Percentiles rank a stretch among this genome's conserved stretches.
These are phyloP conservation scores for Andrena marginata DNA, from an alignment of 2,888 invertebrate genomes.

Conservation along the genomic window DNA sequence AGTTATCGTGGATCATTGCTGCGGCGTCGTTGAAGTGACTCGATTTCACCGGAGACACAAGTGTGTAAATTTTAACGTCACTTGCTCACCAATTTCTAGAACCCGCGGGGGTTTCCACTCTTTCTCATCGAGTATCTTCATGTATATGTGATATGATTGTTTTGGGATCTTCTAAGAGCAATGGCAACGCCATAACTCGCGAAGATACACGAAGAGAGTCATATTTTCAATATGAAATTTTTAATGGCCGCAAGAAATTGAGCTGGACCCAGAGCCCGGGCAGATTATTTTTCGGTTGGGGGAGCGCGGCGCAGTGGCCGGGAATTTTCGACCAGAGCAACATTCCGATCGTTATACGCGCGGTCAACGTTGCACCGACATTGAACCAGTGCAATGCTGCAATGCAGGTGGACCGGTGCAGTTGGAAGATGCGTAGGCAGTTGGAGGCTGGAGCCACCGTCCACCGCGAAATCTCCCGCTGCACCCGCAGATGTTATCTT, in stretches of 20 bases:
- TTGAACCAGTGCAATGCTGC: constrained; percentile 65
- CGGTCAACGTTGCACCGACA: constrained; percentile 58
- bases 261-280: no score
- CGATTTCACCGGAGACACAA: neutral
- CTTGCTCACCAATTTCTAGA: neutral
- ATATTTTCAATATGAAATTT: neutral
- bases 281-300: neutral
- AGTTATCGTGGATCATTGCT: constrained; percentile 5
- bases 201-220: no score
- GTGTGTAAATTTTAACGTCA: neutral
- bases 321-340: constrained; percentile 46
- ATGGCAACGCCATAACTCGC: no score
- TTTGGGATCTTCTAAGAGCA: no score
- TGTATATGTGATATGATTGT: no score
- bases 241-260: neutral
- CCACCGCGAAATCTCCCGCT: constrained; percentile 64
- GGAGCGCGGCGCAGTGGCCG: neutral
- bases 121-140: no score
- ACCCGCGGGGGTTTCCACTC: neutral
- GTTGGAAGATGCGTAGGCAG: constrained; percentile 64
- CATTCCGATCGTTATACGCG: constrained; percentile 52
- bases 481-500: constrained; percentile 62
- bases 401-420: constrained; percentile 65
- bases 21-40: neutral
- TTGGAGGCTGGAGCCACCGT: constrained; percentile 57